A percentile compares a stretch with the other conserved stretches of the same genome.
phyloP scores from a whole-genome alignment of 2,113 vertebrate genomes.

The Chlorodrepanis virens region DNA sequence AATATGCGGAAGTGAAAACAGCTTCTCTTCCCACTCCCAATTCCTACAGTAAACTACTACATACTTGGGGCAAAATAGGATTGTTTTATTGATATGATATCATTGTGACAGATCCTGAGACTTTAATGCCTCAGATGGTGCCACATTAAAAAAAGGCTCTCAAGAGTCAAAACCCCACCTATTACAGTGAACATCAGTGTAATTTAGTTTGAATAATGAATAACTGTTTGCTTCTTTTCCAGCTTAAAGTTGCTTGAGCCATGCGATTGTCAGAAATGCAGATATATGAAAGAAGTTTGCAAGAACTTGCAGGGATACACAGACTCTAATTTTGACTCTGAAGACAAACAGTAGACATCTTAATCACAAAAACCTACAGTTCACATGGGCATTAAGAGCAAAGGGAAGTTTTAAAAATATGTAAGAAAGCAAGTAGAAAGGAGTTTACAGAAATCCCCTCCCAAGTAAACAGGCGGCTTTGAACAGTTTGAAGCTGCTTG shows the following conservation, averaged over 20 bases:
- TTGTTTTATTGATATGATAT: neutral
- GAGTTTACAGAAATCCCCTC: neutral
- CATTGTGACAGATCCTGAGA: neutral
- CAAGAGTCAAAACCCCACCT: neutral
- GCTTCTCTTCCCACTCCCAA: neutral
- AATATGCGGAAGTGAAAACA: neutral
- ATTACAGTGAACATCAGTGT: neutral
- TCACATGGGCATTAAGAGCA: neutral
- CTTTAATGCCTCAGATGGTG: neutral
- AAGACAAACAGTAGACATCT: neutral
- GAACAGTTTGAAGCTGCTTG: neutral
- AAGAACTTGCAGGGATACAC: neutral
- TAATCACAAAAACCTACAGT: neutral
- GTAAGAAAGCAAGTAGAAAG: neutral
- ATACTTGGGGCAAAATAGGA: neutral
- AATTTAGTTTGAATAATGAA: neutral
- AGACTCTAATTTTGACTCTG: neutral
- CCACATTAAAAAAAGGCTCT: neutral
- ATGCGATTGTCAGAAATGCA: neutral
- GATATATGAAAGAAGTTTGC: neutral
- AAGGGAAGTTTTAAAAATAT: neutral
- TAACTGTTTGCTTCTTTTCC: neutral
- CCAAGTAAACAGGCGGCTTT: neutral
- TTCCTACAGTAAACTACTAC: neutral
- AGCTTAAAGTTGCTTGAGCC: neutral